Conservation (phyloP, 2,888 invertebrate species). For the Amphipyra berbera region DNA sequence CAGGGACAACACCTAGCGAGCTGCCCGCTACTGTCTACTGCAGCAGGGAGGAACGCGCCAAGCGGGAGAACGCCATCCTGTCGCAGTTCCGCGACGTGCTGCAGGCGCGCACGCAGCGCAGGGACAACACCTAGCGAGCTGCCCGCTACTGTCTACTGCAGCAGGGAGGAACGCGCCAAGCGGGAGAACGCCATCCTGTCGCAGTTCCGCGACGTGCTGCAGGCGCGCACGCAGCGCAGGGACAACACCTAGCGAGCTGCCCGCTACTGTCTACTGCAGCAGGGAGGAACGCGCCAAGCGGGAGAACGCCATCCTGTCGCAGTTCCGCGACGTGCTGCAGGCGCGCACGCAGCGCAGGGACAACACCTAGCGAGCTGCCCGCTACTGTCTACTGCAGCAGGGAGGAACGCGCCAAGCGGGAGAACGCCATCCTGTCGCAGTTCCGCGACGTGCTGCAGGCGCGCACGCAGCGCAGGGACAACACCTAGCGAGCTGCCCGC, state of each 20-base stretch:
- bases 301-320: too few relatives aligned
- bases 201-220: conserved; percentile 96
- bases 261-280: too few relatives aligned
- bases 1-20: conserved; percentile 60
- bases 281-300: too few relatives aligned
- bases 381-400: too few relatives aligned
- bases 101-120: conserved; percentile 67
- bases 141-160: too few relatives aligned
- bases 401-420: too few relatives aligned
- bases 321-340: conserved; percentile 95
- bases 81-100: conserved; percentile 97
- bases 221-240: conserved; percentile 67
- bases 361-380: conserved; percentile 54
- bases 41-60: too few relatives aligned
- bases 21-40: too few relatives aligned
- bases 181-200: too few relatives aligned
- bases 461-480: conserved; percentile 66
- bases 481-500: conserved; percentile 93
- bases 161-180: too few relatives aligned
- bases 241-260: conserved; percentile 59
- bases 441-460: conserved; percentile 94
- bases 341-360: conserved; percentile 69
- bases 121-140: conserved; percentile 66
- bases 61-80: too few relatives aligned
- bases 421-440: too few relatives aligned